Evolutionary conservation across 2,113 vertebrate species (phyloP), one percentile per base, ranked within the genome.

Genomic region (Zosterops japonicus): DNA sequence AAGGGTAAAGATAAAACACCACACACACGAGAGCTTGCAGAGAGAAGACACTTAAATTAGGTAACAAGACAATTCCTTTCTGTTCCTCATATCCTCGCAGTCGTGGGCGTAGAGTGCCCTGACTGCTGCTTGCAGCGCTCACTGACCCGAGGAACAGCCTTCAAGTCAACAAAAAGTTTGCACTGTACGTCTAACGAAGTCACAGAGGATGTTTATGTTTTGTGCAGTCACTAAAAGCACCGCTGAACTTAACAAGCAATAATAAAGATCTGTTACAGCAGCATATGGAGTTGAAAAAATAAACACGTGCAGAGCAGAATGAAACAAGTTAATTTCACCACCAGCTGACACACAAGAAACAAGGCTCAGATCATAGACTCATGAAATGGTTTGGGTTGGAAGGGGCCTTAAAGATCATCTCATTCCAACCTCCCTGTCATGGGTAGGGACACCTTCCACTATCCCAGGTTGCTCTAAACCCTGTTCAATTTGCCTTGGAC

Each of bases 191-290:
- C 86, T 90, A 65, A 91, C 11, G 0, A 55, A 52, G 74, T 71
- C 94, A 81, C 90, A 89, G 59, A 95, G 84, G 71, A 87, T 88
- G 93, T 75, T 94, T 94, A 89, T 50, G 81, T 95, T 95, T 44
- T 33, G 17, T 53, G 65, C 19, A 12, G 56, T 67, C 87, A 50
- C 85, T 89, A 74, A 75, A 91, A 94, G 53, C 57, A 80, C 69
- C 19, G 24, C 18, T 28, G 49, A 95, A 91, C 74, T 77, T 75
- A 49, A 81, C 75, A 87, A 91, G 83, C 53, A 91, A 42, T 74
- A 92, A 92, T 80, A 60, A 81, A 88, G 87, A 84, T 74, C 90
- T 78, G 60, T 63, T 59, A 46, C 39, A 90, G 76, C 53, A 91
- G 72, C 87, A 94, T 74, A 92, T 72, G 83, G 82, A 90, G 87